These are phyloP conservation scores for Rhabdomys dilectus DNA, from an alignment of 2,113 vertebrate genomes.

Conservation along the genomic window DNA sequence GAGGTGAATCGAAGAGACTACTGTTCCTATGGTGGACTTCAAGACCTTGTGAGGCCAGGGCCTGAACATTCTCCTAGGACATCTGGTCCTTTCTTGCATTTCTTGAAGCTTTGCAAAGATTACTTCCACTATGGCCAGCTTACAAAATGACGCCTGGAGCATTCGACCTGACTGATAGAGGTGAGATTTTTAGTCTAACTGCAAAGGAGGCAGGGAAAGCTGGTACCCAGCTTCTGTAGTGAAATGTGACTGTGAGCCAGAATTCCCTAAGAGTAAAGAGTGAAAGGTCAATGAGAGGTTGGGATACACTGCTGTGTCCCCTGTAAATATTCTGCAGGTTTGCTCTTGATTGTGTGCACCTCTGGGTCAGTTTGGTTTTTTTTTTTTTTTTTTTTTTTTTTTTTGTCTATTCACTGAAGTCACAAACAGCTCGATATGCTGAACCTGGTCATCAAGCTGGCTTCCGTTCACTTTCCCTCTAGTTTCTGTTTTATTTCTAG, in stretches of 20 bases:
- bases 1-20: neutral
- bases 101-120: neutral
- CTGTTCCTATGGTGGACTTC: rapidly evolving
- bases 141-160: neutral
- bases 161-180: neutral
- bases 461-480: neutral
- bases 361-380: neutral
- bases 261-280: neutral
- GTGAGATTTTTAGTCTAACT: neutral
- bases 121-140: neutral
- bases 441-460: neutral
- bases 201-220: neutral
- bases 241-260: neutral
- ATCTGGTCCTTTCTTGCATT: rapidly evolving
- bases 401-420: neutral
- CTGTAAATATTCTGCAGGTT: neutral
- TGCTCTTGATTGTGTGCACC: neutral
- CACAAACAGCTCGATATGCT: slow-evolving; percentile 13
- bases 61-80: rapidly evolving
- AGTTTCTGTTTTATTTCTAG: neutral
- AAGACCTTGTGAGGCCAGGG: neutral
- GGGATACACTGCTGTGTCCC: neutral
- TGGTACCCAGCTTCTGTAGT: neutral
- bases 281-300: neutral
- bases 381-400: too few relatives aligned